Evolutionary conservation across 2,113 vertebrate genomes (phyloP), one percentile per base, ranked within the genome.

Genomic region (Clinocottus analis): DNA sequence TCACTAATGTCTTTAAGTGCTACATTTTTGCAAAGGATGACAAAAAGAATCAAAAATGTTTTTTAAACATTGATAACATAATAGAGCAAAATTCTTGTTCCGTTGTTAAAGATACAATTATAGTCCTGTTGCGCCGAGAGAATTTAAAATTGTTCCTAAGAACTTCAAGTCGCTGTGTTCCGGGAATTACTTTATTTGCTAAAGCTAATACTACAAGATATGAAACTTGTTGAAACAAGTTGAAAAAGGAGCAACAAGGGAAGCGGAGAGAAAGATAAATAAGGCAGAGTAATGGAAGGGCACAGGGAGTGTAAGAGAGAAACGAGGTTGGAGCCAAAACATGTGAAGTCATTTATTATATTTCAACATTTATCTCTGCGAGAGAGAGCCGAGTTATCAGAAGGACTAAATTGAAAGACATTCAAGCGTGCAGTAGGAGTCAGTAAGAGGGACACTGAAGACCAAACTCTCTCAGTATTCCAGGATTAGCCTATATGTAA

Each of bases 361-460:
- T 90, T 92, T 90, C 82, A 88, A 71, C 87, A 78, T 85, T 90
- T 92, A 91, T 91, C 91, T 85, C 75, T 23, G 74, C 10, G 58
- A 61, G 61, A 58, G 63, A 72, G 75, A 79, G 85, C 13, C 8
- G n/a, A 88, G 78, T 90, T 92, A 93, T 91, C 90, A 83, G 79
- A 79, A 73, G 68, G 78, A 82, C 79, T 80, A 91, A 92, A 93
- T 92, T 91, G 90, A 93, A 93, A 92, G 85, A 90, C 86, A 64
- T 83, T 91, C 76, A 92, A 90, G 90, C 87, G 82, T 93, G 90
- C 76, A 89, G 74, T 19, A 70, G 70, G 75, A 91, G 83, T 85
- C 82, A 78, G 79, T 79, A 75, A 78, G 75, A 82, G 85, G 64
- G 90, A 85, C 83, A 64, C 55, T 82, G 91, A 90, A 72, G 86